Conservation (phyloP, 2,797 vertebrate species). For the Margarornis squamiger region DNA sequence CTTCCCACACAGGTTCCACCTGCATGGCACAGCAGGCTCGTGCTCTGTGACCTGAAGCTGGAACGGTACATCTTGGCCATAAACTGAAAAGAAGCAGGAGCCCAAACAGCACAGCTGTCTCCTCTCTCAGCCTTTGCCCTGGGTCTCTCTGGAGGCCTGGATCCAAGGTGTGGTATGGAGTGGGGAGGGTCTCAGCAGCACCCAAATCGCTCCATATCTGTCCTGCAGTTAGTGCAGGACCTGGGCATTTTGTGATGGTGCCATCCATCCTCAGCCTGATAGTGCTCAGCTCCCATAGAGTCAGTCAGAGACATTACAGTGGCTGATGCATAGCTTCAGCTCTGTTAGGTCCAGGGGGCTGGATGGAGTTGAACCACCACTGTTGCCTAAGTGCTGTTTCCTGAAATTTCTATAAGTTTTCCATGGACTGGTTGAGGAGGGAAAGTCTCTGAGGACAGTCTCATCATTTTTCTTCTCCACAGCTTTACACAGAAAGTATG, state of each 20-base stretch:
- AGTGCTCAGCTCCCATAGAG: background rate
- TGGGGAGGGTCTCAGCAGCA: accelerated
- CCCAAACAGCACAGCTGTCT: background rate
- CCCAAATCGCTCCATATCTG: background rate
- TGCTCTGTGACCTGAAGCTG: background rate
- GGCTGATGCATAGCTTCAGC: accelerated
- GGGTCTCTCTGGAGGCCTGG: background rate
- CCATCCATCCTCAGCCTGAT: background rate
- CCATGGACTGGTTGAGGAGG: background rate
- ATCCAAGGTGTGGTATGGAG: background rate
- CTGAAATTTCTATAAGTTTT: background rate
- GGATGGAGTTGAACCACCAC: accelerated
- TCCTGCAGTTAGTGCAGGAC: background rate
- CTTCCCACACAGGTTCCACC: background rate
- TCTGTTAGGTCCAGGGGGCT: background rate
- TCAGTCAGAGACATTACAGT: background rate
- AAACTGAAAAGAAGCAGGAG: background rate
- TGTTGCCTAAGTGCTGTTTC: background rate
- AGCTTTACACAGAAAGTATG: background rate
- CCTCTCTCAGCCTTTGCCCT: background rate
- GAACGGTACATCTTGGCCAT: background rate
- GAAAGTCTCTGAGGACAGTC: background rate
- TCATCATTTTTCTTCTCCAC: background rate
- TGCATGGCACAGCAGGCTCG: background rate
- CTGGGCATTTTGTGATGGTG: accelerated